Evolutionary conservation across 2,113 vertebrate species (phyloP).

Genomic region (Coturnix japonica): DNA sequence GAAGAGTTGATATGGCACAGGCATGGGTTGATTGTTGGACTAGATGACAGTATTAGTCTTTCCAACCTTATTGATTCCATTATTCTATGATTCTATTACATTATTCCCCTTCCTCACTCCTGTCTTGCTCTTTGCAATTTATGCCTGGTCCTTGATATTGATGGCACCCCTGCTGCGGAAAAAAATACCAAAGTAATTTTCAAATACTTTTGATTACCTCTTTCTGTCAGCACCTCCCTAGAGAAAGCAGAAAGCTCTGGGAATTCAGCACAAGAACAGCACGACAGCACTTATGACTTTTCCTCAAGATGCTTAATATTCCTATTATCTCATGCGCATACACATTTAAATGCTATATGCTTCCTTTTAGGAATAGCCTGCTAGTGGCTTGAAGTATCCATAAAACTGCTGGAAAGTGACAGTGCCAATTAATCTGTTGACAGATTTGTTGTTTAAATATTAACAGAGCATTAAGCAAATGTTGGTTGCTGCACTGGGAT

Average conservation of each 20-base stretch:
- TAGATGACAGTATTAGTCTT: too few relatives aligned
- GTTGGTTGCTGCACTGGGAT: slow-evolving; percentile 11
- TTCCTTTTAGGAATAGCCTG: slow-evolving; percentile 29
- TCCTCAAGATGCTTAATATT: slow-evolving; percentile 30
- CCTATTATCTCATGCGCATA: neutral
- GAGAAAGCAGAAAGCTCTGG: neutral
- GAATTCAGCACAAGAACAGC: neutral
- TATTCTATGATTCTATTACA: too few relatives aligned
- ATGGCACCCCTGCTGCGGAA: neutral
- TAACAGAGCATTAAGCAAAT: slow-evolving; percentile 58
- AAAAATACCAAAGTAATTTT: neutral
- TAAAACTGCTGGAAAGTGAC: slow-evolving; percentile 67
- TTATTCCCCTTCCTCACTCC: neutral
- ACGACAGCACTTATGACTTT: neutral
- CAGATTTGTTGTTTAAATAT: slow-evolving; percentile 76
- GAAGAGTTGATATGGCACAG: too few relatives aligned
- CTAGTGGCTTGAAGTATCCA: slow-evolving; percentile 39
- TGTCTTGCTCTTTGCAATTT: neutral
- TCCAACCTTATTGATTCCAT: too few relatives aligned
- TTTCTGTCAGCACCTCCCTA: neutral
- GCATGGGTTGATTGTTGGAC: too few relatives aligned
- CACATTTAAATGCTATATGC: slow-evolving; percentile 36
- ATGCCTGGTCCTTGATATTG: neutral
- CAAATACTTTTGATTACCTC: neutral
- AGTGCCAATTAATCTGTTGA: slow-evolving; percentile 73